These are phyloP conservation scores for Cydia splendana DNA, from an alignment of 1,140 invertebrate genomes.

Conservation along the genomic window DNA sequence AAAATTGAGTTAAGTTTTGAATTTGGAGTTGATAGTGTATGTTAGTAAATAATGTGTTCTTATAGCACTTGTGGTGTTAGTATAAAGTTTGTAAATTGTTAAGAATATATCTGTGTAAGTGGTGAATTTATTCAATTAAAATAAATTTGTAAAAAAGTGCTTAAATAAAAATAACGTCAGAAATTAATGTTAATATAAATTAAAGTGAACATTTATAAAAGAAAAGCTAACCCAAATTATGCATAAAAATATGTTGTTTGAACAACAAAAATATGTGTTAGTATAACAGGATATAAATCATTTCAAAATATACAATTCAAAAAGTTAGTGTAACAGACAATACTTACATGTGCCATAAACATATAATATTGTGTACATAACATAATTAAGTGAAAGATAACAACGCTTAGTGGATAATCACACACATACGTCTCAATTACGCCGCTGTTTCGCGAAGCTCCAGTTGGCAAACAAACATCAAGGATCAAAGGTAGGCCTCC, in stretches of 20 bases:
- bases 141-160: too few species aligned
- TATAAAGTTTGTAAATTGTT: too few species aligned
- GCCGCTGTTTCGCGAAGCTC: background rate
- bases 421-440: conserved; percentile 18
- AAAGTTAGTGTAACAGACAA: background rate
- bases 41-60: background rate
- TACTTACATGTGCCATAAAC: background rate
- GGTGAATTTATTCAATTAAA: too few species aligned
- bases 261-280: background rate
- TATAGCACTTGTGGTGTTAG: too few species aligned
- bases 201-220: background rate
- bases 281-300: too few species aligned
- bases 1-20: background rate
- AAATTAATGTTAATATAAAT: background rate
- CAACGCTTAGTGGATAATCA: conserved; percentile 6
- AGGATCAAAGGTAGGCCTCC: conserved; percentile 22
- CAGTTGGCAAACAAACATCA: conserved; percentile 11
- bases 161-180: too few species aligned
- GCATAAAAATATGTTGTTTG: background rate
- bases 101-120: too few species aligned
- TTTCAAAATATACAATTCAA: too few species aligned
- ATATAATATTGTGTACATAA: background rate
- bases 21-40: background rate
- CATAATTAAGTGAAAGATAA: conserved; percentile 6
- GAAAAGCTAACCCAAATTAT: background rate